A percentile compares a stretch with the other conserved stretches of the same genome.
These are phyloP conservation scores for Cichladusa arquata DNA, from an alignment of 2,113 vertebrate species.

Conservation along the genomic window DNA sequence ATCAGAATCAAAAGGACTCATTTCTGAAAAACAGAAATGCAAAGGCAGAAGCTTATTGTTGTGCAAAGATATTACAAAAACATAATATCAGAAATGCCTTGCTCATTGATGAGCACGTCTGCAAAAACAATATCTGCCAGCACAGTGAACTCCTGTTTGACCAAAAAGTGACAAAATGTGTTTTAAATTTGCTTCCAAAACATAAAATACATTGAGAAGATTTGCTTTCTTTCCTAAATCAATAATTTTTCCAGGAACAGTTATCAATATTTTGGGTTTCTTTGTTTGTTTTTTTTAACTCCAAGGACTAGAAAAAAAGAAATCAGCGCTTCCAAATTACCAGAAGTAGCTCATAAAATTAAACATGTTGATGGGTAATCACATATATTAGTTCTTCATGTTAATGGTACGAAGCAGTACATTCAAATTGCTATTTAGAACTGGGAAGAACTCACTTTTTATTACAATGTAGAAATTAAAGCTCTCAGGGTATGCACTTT, in stretches of 20 bases:
- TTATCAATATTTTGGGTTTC: not conserved
- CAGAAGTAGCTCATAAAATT: not conserved
- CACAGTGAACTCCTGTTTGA: not conserved
- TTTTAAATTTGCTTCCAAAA: not conserved
- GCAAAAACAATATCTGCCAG: not conserved
- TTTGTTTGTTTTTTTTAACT: not conserved
- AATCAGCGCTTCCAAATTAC: not conserved
- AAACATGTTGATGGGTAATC: not conserved
- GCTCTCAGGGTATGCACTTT: not conserved
- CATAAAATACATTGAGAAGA: not conserved
- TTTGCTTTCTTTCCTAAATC: not conserved
- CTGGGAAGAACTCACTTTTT: not conserved
- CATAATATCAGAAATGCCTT: not conserved
- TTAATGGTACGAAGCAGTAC: not conserved
- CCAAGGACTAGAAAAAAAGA: not conserved
- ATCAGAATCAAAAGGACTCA: not conserved
- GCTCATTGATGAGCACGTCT: not conserved
- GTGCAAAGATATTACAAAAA: not conserved
- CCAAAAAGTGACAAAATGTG: not conserved
- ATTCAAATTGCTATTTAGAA: not conserved
- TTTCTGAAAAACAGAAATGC: not conserved
- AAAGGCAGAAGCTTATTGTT: not conserved
- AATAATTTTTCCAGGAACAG: not conserved
- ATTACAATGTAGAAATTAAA: not conserved
- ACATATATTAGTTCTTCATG: not conserved